Evolutionary conservation across 2,113 vertebrate genomes (phyloP).

Genomic region (Phaethon lepturus): DNA sequence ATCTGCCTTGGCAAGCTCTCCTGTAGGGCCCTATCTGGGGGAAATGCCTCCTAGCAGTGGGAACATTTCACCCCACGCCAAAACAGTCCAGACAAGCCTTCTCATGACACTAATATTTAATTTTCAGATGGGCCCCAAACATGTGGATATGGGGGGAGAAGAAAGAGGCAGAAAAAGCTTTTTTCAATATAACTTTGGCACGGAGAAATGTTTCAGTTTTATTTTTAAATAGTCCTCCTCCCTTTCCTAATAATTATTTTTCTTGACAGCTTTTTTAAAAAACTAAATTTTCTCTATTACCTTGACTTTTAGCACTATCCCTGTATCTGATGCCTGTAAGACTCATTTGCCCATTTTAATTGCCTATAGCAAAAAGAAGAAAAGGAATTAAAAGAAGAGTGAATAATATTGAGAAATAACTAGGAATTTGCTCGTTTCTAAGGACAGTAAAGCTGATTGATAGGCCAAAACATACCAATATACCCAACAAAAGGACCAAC

Average conservation of each 20-base stretch:
- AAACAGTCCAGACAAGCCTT: not conserved
- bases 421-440: not conserved
- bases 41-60: not conserved
- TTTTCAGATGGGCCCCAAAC: not conserved
- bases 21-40: not conserved
- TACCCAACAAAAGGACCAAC: not conserved
- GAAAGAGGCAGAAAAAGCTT: rapidly evolving
- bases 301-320: not conserved
- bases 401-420: not conserved
- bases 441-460: not conserved
- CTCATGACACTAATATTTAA: not conserved
- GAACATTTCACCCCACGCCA: not conserved
- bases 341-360: not conserved
- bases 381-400: not conserved
- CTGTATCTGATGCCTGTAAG: not conserved
- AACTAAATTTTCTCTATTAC: not conserved
- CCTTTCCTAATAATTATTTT: not conserved
- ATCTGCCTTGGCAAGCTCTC: not conserved
- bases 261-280: not conserved
- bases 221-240: not conserved
- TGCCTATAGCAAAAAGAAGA: not conserved
- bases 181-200: not conserved
- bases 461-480: not conserved
- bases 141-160: not conserved
- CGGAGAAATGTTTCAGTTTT: not conserved